Base-by-base conservation (phyloP, 2,113 vertebrate species). In the Corvus hawaiiensis region DNA sequence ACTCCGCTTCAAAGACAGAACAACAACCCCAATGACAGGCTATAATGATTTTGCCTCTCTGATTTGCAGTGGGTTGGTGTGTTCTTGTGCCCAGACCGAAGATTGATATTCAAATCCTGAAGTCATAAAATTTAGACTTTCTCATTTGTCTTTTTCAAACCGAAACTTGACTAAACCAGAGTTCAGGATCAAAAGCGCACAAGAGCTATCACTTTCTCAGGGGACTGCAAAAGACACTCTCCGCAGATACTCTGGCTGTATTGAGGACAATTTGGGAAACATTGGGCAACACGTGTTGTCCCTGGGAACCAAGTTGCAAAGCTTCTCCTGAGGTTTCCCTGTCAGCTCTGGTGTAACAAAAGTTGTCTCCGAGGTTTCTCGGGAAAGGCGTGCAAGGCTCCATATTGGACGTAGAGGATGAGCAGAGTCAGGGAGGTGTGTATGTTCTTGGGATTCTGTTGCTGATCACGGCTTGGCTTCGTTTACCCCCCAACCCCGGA, bases 1-100 rank as follows among this genome's bases (percentile, higher is more conserved):
- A 82, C 54, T 71, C 51, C 1, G 11, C 94, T 97, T 97, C 96
- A 97, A 97, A 97, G 93, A 30, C 55, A 20, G 55, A 91, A 43
- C 44, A 86, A 41, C 63, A 58, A 35, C 74, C 9, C 61, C 48
- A 87, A 1, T 90, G 92, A 96, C 85, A 96, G 63, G 41, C 90
- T 94, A 24, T 91, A 87, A 93, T 87, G 88, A 75, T 84, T 91
- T 94, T 32, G 49, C 48, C 46, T 28, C 32, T 86, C 93, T 94
- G 95, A 84, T 94, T 94, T 95, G 89, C 89, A 72, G 67, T 72
- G 56, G 13, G 17, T 35, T 52, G 67, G 88, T 91, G 92, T 94
- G 94, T 97, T 95, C 90, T 95, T 62, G 67, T 96, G 95, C 94
- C 94, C 90, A 75, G 58, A 92, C 76, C 4, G 37, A 94, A 81